A percentile compares a stretch with the other conserved stretches of the same genome.
phyloP scores from a whole-genome alignment of 2,113 vertebrate genomes.

The Nycticebus coucang region DNA sequence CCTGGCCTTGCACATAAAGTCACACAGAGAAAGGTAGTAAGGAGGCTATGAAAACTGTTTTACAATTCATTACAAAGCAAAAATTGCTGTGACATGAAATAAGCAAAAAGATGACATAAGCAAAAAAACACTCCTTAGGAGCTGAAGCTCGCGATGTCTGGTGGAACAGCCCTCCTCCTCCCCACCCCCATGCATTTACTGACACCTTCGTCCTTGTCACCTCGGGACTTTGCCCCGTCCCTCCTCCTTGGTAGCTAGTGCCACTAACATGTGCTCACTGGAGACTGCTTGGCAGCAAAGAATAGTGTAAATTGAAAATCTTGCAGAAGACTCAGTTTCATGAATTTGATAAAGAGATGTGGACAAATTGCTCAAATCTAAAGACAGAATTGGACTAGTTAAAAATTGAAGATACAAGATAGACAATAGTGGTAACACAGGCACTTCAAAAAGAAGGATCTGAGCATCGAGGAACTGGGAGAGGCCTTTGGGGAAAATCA shows the following conservation, averaged over 20 bases:
- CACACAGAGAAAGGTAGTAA: background rate
- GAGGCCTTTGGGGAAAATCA: background rate
- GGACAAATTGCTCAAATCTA: background rate
- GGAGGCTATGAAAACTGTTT: background rate
- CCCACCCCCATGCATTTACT: too few species aligned
- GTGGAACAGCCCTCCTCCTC: too few species aligned
- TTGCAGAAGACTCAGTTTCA: background rate
- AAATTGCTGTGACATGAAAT: background rate
- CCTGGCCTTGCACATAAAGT: background rate
- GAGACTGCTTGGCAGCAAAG: background rate
- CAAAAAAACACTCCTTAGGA: too few species aligned
- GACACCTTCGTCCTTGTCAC: too few species aligned
- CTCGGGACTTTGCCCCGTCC: background rate
- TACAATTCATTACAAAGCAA: background rate
- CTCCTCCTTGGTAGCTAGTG: background rate
- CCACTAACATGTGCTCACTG: background rate
- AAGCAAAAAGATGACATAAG: background rate
- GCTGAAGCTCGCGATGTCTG: too few species aligned
- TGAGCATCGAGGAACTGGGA: background rate
- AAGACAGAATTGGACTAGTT: background rate
- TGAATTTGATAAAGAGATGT: background rate
- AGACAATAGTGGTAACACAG: background rate
- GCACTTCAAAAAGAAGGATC: background rate
- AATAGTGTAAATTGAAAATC: conserved; percentile 3
- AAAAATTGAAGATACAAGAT: background rate